A percentile compares a stretch with the other conserved stretches of the same genome.
Conservation (phyloP, 2,113 vertebrate species). For the Pristiophorus japonicus region DNA sequence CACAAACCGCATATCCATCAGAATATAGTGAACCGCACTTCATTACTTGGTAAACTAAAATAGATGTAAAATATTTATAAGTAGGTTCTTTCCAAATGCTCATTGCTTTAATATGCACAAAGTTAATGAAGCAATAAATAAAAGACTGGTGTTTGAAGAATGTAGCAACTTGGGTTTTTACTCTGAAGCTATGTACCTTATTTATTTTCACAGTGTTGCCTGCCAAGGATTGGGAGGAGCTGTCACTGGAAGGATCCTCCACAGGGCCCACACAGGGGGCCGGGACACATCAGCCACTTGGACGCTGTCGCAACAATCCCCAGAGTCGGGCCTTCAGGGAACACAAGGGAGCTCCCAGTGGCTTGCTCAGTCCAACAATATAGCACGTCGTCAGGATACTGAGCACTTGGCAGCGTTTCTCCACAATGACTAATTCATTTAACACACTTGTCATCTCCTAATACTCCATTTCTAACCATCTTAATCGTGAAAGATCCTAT, state of each 20-base stretch:
- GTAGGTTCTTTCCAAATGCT: background rate
- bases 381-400: background rate
- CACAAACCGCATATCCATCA: background rate
- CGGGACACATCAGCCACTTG: background rate
- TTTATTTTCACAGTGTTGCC: background rate
- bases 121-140: background rate
- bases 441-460: background rate
- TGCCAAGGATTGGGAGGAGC: background rate
- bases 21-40: background rate
- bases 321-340: background rate
- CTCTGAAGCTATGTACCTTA: background rate
- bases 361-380: background rate
- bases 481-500: background rate
- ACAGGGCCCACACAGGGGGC: background rate
- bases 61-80: background rate
- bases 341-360: background rate
- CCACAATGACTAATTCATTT: too few relatives aligned
- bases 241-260: background rate
- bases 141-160: background rate
- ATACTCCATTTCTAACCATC: background rate
- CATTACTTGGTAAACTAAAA: background rate
- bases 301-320: background rate
- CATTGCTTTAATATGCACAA: background rate
- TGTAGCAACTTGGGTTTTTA: background rate
- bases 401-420: slow-evolving; percentile 8